Percentiles rank a stretch among this genome's conserved stretches.
These are phyloP conservation scores for Apodemia duryi DNA, from an alignment of 2,888 invertebrate species.

Conservation along the genomic window DNA sequence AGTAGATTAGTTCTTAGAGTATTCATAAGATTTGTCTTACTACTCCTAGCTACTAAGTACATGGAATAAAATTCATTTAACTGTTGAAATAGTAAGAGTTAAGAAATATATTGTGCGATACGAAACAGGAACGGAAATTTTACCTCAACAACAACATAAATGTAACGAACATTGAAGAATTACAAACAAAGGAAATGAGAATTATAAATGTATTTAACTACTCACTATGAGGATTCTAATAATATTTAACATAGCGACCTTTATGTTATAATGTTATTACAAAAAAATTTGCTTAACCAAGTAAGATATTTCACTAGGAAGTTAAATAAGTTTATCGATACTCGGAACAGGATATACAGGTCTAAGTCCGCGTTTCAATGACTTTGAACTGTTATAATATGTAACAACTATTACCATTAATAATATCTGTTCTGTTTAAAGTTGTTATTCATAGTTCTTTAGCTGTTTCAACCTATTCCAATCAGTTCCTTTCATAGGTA, in stretches of 20 bases:
- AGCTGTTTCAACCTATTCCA: too few species aligned
- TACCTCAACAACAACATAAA: neutral
- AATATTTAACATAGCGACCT: conserved; percentile 8
- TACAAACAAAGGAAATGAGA: conserved; percentile 4
- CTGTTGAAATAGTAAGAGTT: neutral
- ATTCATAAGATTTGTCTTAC: too few species aligned
- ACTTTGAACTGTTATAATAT: conserved; percentile 21
- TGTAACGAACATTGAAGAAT: conserved; percentile 1
- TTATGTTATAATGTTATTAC: neutral
- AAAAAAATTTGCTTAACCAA: conserved; percentile 1
- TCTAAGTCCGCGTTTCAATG: conserved; percentile 34
- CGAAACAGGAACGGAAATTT: neutral
- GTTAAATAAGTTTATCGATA: conserved; percentile 32
- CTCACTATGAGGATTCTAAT: conserved; percentile 2
- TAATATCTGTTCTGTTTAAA: too few species aligned
- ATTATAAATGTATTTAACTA: neutral
- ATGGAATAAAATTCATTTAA: too few species aligned
- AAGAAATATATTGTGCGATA: neutral
- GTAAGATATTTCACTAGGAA: conserved; percentile 31
- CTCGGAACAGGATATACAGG: conserved; percentile 37
- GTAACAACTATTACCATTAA: neutral
- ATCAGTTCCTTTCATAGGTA: too few species aligned
- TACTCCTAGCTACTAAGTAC: too few species aligned
- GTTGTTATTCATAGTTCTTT: too few species aligned
- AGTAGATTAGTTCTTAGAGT: too few species aligned